Evolutionary conservation across 2,113 vertebrate species (phyloP), one percentile per base, ranked within the genome.

Genomic region (Tauraco erythrolophus): DNA sequence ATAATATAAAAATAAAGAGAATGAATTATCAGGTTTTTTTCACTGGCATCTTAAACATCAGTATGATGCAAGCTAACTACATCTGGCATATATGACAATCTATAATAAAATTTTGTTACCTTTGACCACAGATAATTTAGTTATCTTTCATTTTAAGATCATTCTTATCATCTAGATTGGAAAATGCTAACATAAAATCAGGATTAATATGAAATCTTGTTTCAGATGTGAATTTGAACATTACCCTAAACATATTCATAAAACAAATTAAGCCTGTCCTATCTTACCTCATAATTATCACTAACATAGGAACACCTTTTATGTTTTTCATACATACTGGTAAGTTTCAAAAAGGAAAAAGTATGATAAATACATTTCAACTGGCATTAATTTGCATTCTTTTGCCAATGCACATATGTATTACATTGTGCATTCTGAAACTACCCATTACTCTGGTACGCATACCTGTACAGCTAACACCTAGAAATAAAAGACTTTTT

Each of bases 331-430:
- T 86, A 98, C 97, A 96, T 98, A 97, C 92, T 98, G 94, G 90
- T 79, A 97, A 95, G 41, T 88, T 98, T 98, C 98, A 86, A 97
- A 97, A 89, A 96, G 93, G 45, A 82, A 90, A 77, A 82, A 98
- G 86, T 77, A 82, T 30, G 37, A 84, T 80, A 53, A 94, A 84
- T 94, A 86, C 89, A 97, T 97, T 97, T 97, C 94, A 98, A 98
- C 97, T 98, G 97, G 98, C 84, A 97, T 98, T 97, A 98, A 97
- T 98, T 98, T 97, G 97, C 98, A 98, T 98, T 98, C 84, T 91
- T 66, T 95, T 96, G 64, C 58, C 85, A 96, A 98, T 96, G 85
- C 86, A 97, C 81, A 51, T n/a, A 91, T 94, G 89, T 76, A 70
- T 69, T 33, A 95, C 84, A 95, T 56, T 64, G 92, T 95, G 96